Evolutionary conservation across 2,797 vertebrate genomes (phyloP).

Genomic region (Thripadectes ignobilis): DNA sequence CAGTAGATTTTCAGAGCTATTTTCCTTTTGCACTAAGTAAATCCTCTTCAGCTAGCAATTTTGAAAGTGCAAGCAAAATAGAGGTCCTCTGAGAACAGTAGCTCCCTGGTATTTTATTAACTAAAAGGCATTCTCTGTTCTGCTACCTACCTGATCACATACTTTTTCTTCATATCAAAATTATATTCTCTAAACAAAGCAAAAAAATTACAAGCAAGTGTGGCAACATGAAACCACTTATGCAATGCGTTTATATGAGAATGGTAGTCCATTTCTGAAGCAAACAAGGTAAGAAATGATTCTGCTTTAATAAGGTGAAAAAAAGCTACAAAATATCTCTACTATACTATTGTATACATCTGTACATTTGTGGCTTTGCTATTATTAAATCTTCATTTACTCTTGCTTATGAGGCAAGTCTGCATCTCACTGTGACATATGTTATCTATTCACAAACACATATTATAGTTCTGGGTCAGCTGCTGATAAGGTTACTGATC

Average conservation of each 20-base stretch:
- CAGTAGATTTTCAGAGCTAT: conserved; percentile 32
- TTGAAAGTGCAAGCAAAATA: conserved; percentile 25
- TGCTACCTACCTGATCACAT: background rate
- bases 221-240: background rate
- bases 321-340: conserved; percentile 11
- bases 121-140: background rate
- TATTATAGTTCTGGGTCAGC: conserved; percentile 90
- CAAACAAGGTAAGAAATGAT: conserved; percentile 1
- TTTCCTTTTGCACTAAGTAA: conserved; percentile 11
- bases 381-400: conserved; percentile 75
- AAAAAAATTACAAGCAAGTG: background rate
- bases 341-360: background rate
- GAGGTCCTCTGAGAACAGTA: background rate
- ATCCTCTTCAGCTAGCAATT: conserved; percentile 9
- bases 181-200: conserved; percentile 12
- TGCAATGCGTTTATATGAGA: background rate
- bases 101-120: conserved; percentile 6
- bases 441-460: conserved; percentile 81
- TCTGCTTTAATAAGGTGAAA: background rate
- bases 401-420: conserved; percentile 70
- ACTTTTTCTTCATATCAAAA: conserved; percentile 6
- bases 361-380: conserved; percentile 41
- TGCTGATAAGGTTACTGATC: conserved; percentile 95
- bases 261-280: conserved; percentile 1
- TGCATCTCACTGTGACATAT: conserved; percentile 87